These are phyloP conservation scores for Montipora capricornis DNA, from an alignment of 64 coral and sea anemone species.

Conservation along the genomic window DNA sequence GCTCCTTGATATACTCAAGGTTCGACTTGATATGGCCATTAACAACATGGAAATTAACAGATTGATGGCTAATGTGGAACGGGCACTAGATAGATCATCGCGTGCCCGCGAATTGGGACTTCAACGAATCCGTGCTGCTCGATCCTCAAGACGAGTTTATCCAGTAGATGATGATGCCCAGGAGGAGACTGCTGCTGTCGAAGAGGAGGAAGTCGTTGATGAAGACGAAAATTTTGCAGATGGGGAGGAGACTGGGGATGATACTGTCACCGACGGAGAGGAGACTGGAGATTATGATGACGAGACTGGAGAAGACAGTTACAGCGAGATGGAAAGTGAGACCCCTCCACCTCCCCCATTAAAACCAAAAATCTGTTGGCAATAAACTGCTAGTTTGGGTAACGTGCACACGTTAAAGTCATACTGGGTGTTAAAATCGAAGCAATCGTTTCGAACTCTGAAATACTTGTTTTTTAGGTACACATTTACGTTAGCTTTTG, in stretches of 20 bases:
- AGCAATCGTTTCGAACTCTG: not conserved
- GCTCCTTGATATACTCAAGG: slow-evolving; percentile 29
- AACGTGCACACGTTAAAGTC: not conserved
- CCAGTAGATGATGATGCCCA: not conserved
- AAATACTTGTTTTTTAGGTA: not conserved
- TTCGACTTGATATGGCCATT: slow-evolving; percentile 25
- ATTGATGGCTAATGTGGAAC: slow-evolving; percentile 12
- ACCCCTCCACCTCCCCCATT: not conserved
- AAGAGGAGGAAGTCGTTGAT: not conserved
- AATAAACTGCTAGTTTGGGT: not conserved
- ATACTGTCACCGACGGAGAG: not conserved
- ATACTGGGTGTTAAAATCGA: not conserved
- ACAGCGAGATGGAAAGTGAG: not conserved
- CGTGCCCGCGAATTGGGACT: slow-evolving; percentile 13
- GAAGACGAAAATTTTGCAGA: not conserved
- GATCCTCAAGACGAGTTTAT: not conserved
- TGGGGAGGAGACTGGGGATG: not conserved
- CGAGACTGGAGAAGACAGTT: not conserved
- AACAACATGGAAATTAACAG: slow-evolving; percentile 48
- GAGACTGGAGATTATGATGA: not conserved
- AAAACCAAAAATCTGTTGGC: slow-evolving; percentile 13
- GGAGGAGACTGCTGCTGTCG: not conserved
- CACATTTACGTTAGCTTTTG: no score
- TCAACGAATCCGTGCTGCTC: not conserved
- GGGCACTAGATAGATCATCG: slow-evolving; percentile 4